phyloP scores from a whole-genome alignment of 2,888 invertebrate genomes.

The Drosophila ochracea region DNA sequence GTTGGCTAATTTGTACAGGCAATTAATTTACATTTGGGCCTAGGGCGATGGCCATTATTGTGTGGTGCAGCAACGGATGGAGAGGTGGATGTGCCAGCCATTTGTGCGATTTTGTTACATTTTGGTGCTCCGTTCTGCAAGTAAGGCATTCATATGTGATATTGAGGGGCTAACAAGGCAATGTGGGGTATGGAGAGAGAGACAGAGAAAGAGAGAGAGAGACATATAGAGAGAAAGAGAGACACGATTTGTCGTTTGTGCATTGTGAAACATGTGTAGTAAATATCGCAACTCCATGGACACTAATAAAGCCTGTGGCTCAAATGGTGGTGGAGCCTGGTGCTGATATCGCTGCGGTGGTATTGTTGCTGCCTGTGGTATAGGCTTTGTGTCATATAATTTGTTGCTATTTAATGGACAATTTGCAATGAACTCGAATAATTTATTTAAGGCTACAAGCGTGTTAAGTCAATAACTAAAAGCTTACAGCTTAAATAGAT shows the following conservation, averaged over 20 bases:
- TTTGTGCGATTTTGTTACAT: conserved; percentile 69
- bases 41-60: conserved; percentile 11
- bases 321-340: conserved; percentile 16
- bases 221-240: background rate
- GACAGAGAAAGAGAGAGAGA: background rate
- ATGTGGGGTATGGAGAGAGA: background rate
- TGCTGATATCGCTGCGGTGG: background rate
- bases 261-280: conserved; percentile 36
- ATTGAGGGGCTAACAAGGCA: background rate
- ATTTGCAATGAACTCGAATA: conserved; percentile 48
- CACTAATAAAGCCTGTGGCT: conserved; percentile 23
- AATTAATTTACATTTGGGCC: conserved; percentile 73
- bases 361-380: conserved; percentile 10
- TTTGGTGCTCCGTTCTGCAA: conserved; percentile 36
- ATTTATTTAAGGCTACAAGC: conserved; percentile 25
- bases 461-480: background rate
- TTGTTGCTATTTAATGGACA: conserved; percentile 59
- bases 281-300: conserved; percentile 49
- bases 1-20: conserved; percentile 75
- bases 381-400: conserved; percentile 58
- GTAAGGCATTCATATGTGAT: conserved; percentile 11
- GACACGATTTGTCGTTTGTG: conserved; percentile 37
- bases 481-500: background rate
- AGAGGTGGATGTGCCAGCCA: conserved; percentile 25
- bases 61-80: background rate